A percentile compares a stretch with the other conserved stretches of the same genome.
phyloP scores from a whole-genome alignment of 2,113 vertebrate genomes.

The Anas platyrhynchos region DNA sequence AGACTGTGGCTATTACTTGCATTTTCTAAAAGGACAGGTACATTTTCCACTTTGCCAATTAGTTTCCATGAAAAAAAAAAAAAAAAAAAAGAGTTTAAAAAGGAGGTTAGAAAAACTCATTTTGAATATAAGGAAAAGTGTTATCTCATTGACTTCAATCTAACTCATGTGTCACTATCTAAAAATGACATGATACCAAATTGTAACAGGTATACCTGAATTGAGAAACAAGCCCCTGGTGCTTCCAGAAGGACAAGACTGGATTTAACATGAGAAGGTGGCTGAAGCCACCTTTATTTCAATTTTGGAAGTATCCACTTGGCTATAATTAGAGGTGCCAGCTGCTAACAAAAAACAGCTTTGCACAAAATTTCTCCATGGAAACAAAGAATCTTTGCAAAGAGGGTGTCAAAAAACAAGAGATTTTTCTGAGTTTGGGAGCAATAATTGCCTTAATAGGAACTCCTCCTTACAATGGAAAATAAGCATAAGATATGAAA shows the following conservation, averaged over 20 bases:
- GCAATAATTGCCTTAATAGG: conserved; percentile 8
- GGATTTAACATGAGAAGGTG: conserved; percentile 21
- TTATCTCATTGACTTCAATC: background rate
- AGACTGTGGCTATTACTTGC: background rate
- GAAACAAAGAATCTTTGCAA: conserved; percentile 19
- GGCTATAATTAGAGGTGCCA: conserved; percentile 45
- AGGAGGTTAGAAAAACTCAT: background rate
- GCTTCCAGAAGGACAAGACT: conserved; percentile 17
- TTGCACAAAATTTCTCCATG: conserved; percentile 54
- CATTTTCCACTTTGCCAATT: background rate
- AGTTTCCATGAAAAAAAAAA: background rate
- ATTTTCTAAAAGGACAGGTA: background rate
- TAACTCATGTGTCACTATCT: background rate
- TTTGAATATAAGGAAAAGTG: background rate
- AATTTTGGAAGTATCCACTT: conserved; percentile 16
- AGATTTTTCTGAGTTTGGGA: conserved; percentile 8
- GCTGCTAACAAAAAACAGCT: background rate
- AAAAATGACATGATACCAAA: background rate
- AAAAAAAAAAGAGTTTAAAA: background rate
- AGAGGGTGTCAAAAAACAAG: background rate
- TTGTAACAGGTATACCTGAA: background rate
- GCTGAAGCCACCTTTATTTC: conserved; percentile 47
- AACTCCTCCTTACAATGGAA: background rate
- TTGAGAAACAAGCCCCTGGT: background rate
- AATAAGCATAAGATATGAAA: background rate